Percentiles rank a stretch among this genome's conserved stretches.
phyloP scores from a whole-genome alignment of 2,888 invertebrate species.

The Imbricaverruca yamaguchii region DNA sequence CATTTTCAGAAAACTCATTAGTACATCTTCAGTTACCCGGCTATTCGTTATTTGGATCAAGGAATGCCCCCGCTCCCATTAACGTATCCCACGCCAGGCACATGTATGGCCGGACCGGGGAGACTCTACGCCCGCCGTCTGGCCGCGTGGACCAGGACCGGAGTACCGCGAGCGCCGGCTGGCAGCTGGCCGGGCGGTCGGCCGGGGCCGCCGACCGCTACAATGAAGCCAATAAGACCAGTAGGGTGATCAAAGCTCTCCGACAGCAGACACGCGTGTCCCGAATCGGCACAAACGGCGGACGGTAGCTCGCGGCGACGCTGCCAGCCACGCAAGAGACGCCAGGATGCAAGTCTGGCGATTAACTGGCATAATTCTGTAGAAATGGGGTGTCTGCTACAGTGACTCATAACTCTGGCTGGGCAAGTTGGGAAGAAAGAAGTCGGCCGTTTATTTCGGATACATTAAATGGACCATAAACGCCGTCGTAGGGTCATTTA shows the following conservation, averaged over 20 bases:
- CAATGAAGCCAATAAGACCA: conserved; percentile 14
- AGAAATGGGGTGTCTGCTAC: conserved; percentile 16
- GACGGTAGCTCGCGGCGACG: not conserved
- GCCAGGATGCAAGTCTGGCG: not conserved
- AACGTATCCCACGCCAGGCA: not conserved
- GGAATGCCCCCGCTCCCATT: not conserved
- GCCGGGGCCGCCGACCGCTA: not conserved
- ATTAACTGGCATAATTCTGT: conserved; percentile 4
- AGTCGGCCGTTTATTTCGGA: conserved; percentile 9
- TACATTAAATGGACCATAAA: conserved; percentile 21
- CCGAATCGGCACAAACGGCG: not conserved
- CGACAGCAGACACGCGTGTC: not conserved
- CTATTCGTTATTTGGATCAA: not conserved
- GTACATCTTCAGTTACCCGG: not conserved
- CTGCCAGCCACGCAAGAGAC: too few relatives aligned
- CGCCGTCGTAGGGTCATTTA: conserved; percentile 8
- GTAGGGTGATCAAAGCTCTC: not conserved
- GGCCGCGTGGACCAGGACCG: not conserved
- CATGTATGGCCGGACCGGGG: not conserved
- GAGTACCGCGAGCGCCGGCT: conserved; percentile 4
- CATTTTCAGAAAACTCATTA: not conserved
- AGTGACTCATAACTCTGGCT: not conserved
- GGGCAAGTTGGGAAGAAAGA: conserved; percentile 8
- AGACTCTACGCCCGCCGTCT: conserved; percentile 15
- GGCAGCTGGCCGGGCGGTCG: not conserved